Percentiles rank a stretch among this genome's conserved stretches.
phyloP scores from a whole-genome alignment of 2,888 invertebrate species.

The Idaea biselata region DNA sequence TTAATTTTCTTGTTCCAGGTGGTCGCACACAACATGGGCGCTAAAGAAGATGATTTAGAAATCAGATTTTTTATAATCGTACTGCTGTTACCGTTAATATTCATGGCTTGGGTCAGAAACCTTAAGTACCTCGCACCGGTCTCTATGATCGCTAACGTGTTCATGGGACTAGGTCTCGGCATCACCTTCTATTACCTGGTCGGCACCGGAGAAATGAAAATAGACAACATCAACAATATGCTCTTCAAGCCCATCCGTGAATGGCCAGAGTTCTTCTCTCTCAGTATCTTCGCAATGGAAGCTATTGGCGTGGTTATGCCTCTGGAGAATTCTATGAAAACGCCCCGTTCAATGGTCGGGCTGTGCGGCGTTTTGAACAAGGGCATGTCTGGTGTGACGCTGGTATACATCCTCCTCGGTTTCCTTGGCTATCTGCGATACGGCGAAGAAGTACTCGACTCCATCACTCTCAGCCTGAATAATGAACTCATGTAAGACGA shows the following conservation, averaged over 20 bases:
- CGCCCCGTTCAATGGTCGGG: constrained; percentile 89
- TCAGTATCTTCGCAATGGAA: constrained; percentile 98
- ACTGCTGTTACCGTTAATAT: constrained; percentile 86
- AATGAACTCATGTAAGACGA: constrained; percentile 51
- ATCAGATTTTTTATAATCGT: constrained; percentile 84
- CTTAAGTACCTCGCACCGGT: constrained; percentile 94
- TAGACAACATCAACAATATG: constrained; percentile 46
- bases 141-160: constrained; percentile 94
- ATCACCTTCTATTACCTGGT: constrained; percentile 95
- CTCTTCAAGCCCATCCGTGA: constrained; percentile 61
- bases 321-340: constrained; percentile 95
- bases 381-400: constrained; percentile 93
- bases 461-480: constrained; percentile 92
- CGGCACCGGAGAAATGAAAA: constrained; percentile 77
- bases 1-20: constrained; percentile 66
- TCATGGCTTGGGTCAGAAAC: constrained; percentile 93
- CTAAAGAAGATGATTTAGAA: constrained; percentile 59
- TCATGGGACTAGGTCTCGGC: constrained; percentile 92
- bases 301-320: constrained; percentile 97
- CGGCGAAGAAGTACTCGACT: constrained; percentile 84
- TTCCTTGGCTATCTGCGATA: constrained; percentile 94
- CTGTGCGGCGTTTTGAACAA: constrained; percentile 93
- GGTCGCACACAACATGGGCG: constrained; percentile 77
- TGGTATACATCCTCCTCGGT: constrained; percentile 93
- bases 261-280: constrained; percentile 95